Conservation (phyloP, 2,113 vertebrate genomes). For the Isurus oxyrinchus region DNA sequence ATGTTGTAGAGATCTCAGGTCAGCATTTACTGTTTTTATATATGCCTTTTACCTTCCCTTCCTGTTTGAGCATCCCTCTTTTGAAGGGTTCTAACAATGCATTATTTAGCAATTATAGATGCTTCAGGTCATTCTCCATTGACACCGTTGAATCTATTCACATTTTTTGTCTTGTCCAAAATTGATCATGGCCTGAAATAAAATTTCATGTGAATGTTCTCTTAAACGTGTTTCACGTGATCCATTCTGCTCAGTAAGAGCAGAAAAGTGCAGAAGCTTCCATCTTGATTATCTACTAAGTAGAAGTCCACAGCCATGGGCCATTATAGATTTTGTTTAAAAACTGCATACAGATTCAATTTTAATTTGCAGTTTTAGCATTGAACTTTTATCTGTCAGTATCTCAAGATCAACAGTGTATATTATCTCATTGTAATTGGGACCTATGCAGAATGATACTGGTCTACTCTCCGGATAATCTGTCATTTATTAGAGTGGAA, state of each 20-base stretch:
- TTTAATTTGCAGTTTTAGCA: neutral
- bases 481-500: neutral
- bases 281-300: slow-evolving; percentile 13
- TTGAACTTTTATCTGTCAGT: slow-evolving; percentile 3
- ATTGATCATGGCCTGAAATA: neutral
- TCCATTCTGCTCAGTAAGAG: neutral
- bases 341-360: slow-evolving; percentile 11
- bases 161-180: slow-evolving; percentile 50
- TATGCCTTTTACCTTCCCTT: slow-evolving; percentile 66
- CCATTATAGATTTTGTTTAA: neutral
- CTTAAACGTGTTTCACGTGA: neutral
- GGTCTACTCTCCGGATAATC: neutral
- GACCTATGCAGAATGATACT: neutral
- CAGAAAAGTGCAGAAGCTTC: slow-evolving; percentile 21
- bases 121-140: slow-evolving; percentile 72
- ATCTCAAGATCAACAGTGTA: neutral
- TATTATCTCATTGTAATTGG: slow-evolving; percentile 20
- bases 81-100: slow-evolving; percentile 69
- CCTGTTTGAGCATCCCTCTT: slow-evolving; percentile 68
- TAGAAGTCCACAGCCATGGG: neutral
- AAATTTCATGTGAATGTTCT: slow-evolving; percentile 19
- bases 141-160: slow-evolving; percentile 66
- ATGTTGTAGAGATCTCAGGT: slow-evolving; percentile 91
- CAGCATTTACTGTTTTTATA: slow-evolving; percentile 84
- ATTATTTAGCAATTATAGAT: slow-evolving; percentile 49